Conservation (phyloP, 2,113 vertebrate genomes). For the Sclerurus mexicanus region DNA sequence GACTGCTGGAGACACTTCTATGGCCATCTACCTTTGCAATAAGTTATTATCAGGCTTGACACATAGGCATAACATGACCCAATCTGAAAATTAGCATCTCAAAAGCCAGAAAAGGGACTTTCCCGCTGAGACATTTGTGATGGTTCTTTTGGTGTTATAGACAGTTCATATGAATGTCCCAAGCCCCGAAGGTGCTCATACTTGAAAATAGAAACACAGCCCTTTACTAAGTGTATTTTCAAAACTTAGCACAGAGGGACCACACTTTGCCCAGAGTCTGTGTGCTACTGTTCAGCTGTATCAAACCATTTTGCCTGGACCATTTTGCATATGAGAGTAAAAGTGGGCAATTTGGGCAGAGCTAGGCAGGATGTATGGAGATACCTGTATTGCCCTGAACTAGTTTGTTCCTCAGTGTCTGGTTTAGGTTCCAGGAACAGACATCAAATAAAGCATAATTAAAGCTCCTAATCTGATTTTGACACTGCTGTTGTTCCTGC, state of each 20-base stretch:
- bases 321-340: too few species aligned
- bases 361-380: not conserved
- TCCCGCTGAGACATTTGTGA: not conserved
- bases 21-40: not conserved
- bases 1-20: not conserved
- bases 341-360: not conserved
- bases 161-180: not conserved
- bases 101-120: not conserved
- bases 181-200: not conserved
- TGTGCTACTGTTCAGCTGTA: not conserved
- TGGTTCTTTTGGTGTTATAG: not conserved
- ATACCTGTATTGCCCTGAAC: not conserved
- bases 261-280: accelerated
- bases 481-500: not conserved
- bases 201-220: not conserved
- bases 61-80: not conserved
- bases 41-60: not conserved
- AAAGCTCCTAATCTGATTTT: not conserved
- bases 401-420: not conserved
- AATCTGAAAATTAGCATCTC: not conserved
- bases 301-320: not conserved
- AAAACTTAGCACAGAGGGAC: not conserved
- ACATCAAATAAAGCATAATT: not conserved
- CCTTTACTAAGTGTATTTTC: not conserved
- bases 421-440: not conserved